Percentiles rank a stretch among this genome's conserved stretches.
Conservation (phyloP, 2,797 vertebrate species). For the Novumbra hubbsi region DNA sequence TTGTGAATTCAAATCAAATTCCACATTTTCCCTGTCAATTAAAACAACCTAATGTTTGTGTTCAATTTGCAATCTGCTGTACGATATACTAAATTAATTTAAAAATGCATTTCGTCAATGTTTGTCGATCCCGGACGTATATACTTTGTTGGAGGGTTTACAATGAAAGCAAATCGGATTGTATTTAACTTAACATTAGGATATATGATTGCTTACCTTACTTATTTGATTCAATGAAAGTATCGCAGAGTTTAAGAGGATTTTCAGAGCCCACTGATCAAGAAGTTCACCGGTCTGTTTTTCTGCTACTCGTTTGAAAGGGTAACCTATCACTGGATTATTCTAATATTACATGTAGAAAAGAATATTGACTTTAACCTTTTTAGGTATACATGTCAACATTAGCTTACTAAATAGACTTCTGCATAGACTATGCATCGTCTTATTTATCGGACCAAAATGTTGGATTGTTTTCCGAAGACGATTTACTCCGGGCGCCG, state of each 20-base stretch:
- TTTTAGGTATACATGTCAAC: background rate
- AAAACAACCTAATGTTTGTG: background rate
- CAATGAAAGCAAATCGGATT: background rate
- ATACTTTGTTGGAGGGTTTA: background rate
- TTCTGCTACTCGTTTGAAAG: constrained; percentile 49
- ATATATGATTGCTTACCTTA: background rate
- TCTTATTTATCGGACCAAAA: background rate
- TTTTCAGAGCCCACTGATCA: background rate
- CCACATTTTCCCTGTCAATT: too few relatives aligned
- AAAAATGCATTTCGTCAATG: background rate
- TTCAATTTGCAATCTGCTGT: background rate
- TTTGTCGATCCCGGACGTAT: background rate
- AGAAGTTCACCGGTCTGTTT: constrained; percentile 8
- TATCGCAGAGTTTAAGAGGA: background rate
- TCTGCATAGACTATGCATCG: background rate
- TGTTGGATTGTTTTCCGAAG: background rate
- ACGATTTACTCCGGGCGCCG: too few relatives aligned
- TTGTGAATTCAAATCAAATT: too few relatives aligned
- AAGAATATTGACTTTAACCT: background rate
- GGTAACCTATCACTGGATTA: constrained; percentile 22
- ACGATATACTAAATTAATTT: background rate
- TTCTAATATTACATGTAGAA: background rate
- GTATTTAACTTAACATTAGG: background rate
- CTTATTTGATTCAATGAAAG: too few relatives aligned
- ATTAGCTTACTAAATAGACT: background rate